Percentiles rank a stretch among this genome's conserved stretches.
Evolutionary conservation across 2,113 vertebrate genomes (phyloP).

Genomic region (Alethe diademata): DNA sequence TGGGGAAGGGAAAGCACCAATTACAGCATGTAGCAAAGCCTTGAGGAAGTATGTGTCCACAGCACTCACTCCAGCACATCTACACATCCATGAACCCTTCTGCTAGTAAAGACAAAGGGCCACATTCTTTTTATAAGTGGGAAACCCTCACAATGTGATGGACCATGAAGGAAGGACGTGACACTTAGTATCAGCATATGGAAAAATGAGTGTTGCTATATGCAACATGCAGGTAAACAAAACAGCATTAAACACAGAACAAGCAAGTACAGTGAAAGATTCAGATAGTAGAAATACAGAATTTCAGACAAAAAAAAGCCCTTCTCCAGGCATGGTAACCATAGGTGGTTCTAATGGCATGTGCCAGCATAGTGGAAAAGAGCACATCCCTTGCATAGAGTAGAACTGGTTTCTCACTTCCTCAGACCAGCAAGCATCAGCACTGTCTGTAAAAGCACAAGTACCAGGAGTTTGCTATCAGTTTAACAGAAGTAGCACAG

Average conservation of each 20-base stretch:
- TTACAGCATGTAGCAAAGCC: not conserved
- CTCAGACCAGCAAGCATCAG: not conserved
- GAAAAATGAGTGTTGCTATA: not conserved
- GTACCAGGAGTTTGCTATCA: not conserved
- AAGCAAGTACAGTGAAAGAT: not conserved
- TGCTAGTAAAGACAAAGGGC: not conserved
- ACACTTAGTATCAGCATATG: not conserved
- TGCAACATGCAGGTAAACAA: not conserved
- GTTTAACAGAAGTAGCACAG: not conserved
- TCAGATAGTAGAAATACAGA: not conserved
- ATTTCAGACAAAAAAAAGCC: not conserved
- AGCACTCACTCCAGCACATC: not conserved
- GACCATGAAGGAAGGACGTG: not conserved
- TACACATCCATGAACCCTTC: not conserved
- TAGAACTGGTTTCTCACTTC: not conserved
- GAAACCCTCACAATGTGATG: not conserved
- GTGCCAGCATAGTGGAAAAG: not conserved
- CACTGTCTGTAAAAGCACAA: not conserved
- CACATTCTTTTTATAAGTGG: not conserved
- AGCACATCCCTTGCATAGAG: rapidly evolving
- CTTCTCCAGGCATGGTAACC: not conserved
- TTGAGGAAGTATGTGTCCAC: not conserved
- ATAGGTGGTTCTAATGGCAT: not conserved
- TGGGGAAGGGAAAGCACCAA: not conserved
- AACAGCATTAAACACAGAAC: not conserved